phyloP scores from a whole-genome alignment of 2,113 vertebrate species.

The Natator depressus region DNA sequence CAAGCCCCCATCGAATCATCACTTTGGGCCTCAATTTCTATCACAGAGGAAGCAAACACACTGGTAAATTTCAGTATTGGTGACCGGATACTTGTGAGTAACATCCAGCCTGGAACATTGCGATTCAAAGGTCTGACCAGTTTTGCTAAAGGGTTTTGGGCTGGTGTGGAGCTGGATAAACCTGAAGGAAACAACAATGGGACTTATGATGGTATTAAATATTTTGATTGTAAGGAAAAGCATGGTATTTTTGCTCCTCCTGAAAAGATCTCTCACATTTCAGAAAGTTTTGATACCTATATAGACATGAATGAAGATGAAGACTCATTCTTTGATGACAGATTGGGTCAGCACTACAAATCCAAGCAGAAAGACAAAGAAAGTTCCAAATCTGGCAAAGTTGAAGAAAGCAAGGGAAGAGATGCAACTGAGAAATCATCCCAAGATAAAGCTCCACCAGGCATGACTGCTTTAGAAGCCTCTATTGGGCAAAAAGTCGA shows the following conservation, averaged over 20 bases:
- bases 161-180: conserved; percentile 93
- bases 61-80: conserved; percentile 86
- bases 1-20: conserved; percentile 28
- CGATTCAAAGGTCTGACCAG: conserved; percentile 91
- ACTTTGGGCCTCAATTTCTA: conserved; percentile 29
- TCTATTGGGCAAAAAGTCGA: conserved; percentile 49
- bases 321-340: conserved; percentile 81
- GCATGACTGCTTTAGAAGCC: conserved; percentile 37
- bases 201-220: conserved; percentile 86
- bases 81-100: conserved; percentile 90
- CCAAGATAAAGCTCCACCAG: conserved; percentile 60
- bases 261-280: conserved; percentile 88
- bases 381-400: conserved; percentile 48
- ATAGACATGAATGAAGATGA: conserved; percentile 84
- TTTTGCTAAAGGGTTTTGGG: conserved; percentile 95
- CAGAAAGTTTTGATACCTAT: conserved; percentile 75
- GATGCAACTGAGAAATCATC: conserved; percentile 36
- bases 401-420: conserved; percentile 54
- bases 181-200: conserved; percentile 95
- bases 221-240: conserved; percentile 88
- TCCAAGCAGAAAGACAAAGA: conserved; percentile 55
- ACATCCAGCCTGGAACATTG: conserved; percentile 90
- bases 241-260: conserved; percentile 96
- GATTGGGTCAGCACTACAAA: conserved; percentile 69
- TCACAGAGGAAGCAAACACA: conserved; percentile 59